Base-by-base conservation (phyloP, 53 echinoderm and acorn worm genomes). In the Zoroaster sp. region DNA sequence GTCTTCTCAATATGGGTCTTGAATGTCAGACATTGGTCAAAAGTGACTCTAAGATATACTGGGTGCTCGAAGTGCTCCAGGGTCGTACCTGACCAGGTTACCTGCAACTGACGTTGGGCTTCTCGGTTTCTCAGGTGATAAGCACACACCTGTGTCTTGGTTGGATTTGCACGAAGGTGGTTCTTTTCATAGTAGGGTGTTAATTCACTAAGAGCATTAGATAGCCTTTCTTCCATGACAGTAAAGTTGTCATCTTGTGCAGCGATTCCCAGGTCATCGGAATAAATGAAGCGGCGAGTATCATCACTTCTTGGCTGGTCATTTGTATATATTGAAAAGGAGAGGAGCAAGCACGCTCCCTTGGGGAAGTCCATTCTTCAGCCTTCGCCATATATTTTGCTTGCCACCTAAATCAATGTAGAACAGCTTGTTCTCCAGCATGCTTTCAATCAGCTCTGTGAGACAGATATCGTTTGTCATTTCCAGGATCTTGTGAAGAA, bases 341-440 rank as follows among this genome's bases (percentile, higher is more conserved):
- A 87, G 78, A 10, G 87, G 91, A 3, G 87, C 91, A 45, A 91
- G 91, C 28, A 91, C 79, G 63, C 90, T 81, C 11, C 87, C 91
- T 30, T 91, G 87, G 35, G 87, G 91, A 3, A 87, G 91, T 1
- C 91, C 80, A 71, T 91, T 87, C 28, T 52, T 89, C 5, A 17
- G 39, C 20, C 38, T 79, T 10, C 79, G 79, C 79, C 79, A 79
- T 34, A 77, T 86, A 37, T 86, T 91, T 25, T 46, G 46, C 55
- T 86, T 86, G 3, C 92, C 85, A 3, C 80, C 66, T 0, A 94
- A 68, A 3, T 92, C 90, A 10, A 90, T 86, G 66, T 73, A 92
- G 94, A 94, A 91, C 14, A 18, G 45, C 30, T 92, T 72, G 55
- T 89, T 94, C 37, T 23, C 34, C 2, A 91, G 71, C 69, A 91